Base-by-base conservation (phyloP, 2,113 vertebrate species). In the Chionodraco myersi region DNA sequence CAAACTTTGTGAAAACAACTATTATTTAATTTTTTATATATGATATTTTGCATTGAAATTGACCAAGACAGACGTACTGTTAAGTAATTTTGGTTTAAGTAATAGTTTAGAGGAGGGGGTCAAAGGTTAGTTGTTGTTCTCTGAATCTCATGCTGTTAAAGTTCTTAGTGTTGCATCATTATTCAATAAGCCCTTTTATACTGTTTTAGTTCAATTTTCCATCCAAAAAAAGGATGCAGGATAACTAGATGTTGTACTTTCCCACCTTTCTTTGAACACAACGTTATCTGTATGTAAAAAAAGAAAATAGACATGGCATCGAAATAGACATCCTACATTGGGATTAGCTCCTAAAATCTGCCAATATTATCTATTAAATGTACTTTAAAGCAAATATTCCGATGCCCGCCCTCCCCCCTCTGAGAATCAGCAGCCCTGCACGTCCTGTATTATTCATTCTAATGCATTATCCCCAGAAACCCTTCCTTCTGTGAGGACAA, bases 401-500 rank as follows among this genome's bases (percentile, higher is more conserved):
- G 61, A 15, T 58, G 36, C 36, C 1, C 7, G 36, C 36, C 36
- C 36, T 41, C 36, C 36, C 36, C 36, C 41, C 5, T 0, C 15
- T 13, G n/a, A 1, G 14, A 21, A 4, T 26, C 56, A 61, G 75
- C 65, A 34, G 59, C 44, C 61, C 51, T 47, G 66, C 51, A 23
- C 2, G 0, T 26, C 54, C 72, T 73, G 69, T 58, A 0, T 85
- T 53, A 69, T 67, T 70, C n/a, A 66, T 41, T 14, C 51, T 11
- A 61, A 26, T 86, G 61, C 65, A 36, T 79, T 75, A 71, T 53
- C 7, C 36, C 58, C 52, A 73, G 52, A 58, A 77, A 64, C 54
- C 14, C 61, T 48, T 14, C n/a, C n/a, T 47, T 14, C n/a, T 12
- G 61, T 63, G 36, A 62, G 60, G 36, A 30, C 62, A 58, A 66